Evolutionary conservation across 2,797 vertebrate genomes (phyloP).

Genomic region (Tympanoctomys barrerae): DNA sequence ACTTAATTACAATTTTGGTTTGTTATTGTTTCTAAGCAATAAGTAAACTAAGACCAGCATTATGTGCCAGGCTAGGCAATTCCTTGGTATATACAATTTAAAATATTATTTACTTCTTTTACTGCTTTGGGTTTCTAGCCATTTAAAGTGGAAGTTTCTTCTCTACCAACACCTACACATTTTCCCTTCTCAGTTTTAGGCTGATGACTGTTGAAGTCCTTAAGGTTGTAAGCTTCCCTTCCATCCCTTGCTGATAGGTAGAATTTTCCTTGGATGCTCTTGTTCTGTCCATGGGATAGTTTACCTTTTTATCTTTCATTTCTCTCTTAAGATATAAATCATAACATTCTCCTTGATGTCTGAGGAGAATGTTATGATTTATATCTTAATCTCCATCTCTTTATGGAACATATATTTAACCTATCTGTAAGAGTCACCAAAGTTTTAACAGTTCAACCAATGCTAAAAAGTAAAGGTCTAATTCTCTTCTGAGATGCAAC

Average conservation of each 20-base stretch:
- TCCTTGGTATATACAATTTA: not conserved
- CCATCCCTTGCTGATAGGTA: not conserved
- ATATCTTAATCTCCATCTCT: not conserved
- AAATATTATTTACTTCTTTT: not conserved
- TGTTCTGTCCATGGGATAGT: not conserved
- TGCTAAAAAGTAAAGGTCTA: not conserved
- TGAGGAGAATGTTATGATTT: too few relatives aligned
- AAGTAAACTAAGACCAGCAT: not conserved
- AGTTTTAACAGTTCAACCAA: not conserved
- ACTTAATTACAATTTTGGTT: not conserved
- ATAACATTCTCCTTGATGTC: not conserved
- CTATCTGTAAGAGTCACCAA: not conserved
- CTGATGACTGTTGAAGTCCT: not conserved
- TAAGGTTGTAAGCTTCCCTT: not conserved
- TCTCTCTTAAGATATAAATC: not conserved
- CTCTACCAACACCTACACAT: rapidly evolving
- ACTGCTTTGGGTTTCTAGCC: not conserved
- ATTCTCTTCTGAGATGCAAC: not conserved
- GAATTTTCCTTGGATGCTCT: not conserved
- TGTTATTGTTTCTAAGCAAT: not conserved
- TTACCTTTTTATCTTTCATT: not conserved
- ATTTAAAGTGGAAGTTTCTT: not conserved
- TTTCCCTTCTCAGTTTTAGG: not conserved
- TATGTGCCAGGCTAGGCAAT: not conserved
- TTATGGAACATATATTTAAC: not conserved